Conservation (phyloP, 2,113 vertebrate genomes). For the Ammospiza caudacuta region DNA sequence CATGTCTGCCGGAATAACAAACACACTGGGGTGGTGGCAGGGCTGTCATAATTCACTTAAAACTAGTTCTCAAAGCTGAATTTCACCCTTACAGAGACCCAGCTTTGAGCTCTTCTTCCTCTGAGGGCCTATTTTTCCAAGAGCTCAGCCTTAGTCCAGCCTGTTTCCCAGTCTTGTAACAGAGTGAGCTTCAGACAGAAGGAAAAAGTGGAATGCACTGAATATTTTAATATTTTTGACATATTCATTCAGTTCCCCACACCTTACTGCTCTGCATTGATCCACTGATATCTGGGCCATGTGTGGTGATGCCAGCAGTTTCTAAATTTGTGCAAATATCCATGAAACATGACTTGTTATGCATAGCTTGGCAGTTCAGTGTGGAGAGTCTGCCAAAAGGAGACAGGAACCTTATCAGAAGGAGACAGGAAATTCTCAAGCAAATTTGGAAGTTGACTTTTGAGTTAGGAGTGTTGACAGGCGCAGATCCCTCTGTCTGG, state of each 20-base stretch:
- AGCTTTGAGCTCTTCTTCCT: accelerated
- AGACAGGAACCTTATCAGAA: constrained; percentile 46
- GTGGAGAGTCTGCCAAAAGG: constrained; percentile 13
- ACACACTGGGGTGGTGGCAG: not conserved
- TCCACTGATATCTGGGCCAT: not conserved
- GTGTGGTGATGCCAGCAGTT: not conserved
- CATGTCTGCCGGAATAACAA: not conserved
- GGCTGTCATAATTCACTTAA: not conserved
- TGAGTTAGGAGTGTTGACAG: constrained; percentile 51
- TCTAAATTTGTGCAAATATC: constrained; percentile 3
- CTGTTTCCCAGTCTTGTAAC: not conserved
- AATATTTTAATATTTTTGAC: not conserved
- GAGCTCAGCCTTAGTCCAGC: not conserved
- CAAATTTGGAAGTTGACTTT: constrained; percentile 45
- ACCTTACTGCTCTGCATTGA: not conserved
- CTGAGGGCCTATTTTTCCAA: accelerated
- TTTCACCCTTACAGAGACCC: not conserved
- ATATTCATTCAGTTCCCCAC: not conserved
- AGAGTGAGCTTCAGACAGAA: not conserved
- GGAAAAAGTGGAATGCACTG: not conserved
- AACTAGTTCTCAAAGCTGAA: not conserved
- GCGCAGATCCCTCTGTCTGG: constrained; percentile 37
- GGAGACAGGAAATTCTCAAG: constrained; percentile 53
- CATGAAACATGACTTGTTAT: constrained; percentile 1
- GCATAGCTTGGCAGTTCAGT: not conserved